Base-by-base conservation (phyloP, 2,888 invertebrate species). In the Eilema depressum region DNA sequence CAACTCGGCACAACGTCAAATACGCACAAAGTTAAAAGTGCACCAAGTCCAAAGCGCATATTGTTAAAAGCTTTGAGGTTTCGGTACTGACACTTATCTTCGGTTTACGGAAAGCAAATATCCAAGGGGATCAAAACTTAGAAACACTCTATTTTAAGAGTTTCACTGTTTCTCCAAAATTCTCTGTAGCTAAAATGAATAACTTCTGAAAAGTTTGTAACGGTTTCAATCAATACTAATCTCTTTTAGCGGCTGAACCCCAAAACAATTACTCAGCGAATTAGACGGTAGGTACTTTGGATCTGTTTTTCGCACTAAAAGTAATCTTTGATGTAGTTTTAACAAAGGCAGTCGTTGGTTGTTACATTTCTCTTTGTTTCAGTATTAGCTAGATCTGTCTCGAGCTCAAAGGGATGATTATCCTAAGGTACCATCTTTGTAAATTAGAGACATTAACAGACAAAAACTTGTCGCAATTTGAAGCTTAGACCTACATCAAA, bases 191-290 rank as follows among this genome's bases (percentile, higher is more conserved):
- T 30, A 14, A 57, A 57, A 65, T 17, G 8, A 33, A 8, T 8
- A 33, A 33, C 11, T 23, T 59, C 20, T 57, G 12, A 20, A 66
- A 37, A 59, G 26, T 41, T 66, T 26, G 26, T 26, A 2, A 2
- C n/a, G 8, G 20, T 66, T 66, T 37, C 59, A 59, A 57, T 59
- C 37, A 37, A 66, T 59, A 59, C 41, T 59, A 59, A 57, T 66
- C n/a, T 20, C 20, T 26, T 53, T 12, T 30, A 28, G 53, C n/a
- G 47, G 23, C 37, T 25, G 66, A 59, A 30, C 23, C 26, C 37
- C 1, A 33, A 66, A 37, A 59, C 41, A 59, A 66, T 66, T 59
- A 59, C 59, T 66, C 41, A 37, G 41, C 20, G 37, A 66, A 66
- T 66, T 26, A 59, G 25, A 56, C 41, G 56, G 56, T 10, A 25